These are phyloP conservation scores for Schizothorax lantsangensis DNA, from an alignment of 2,797 vertebrate genomes.

Conservation along the genomic window DNA sequence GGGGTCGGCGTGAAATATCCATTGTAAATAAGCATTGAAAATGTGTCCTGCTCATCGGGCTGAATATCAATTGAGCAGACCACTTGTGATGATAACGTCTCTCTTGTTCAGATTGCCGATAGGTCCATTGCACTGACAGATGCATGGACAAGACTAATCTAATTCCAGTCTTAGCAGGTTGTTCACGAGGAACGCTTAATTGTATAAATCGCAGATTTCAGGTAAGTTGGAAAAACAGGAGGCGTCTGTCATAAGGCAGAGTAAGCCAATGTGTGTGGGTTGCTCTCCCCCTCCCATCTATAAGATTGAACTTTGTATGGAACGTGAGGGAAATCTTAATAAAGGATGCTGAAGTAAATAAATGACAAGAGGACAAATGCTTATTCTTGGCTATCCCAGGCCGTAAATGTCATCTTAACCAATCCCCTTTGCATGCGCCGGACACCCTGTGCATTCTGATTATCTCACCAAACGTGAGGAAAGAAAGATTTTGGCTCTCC, in stretches of 20 bases:
- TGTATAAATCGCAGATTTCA: conserved; percentile 46
- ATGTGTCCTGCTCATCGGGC: conserved; percentile 19
- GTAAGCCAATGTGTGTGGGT: conserved; percentile 66
- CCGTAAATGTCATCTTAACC: conserved; percentile 31
- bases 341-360: conserved; percentile 63
- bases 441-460: conserved; percentile 41
- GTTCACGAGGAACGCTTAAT: neutral
- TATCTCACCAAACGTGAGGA: conserved; percentile 28
- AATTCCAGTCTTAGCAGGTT: neutral
- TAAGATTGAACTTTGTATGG: conserved; percentile 80
- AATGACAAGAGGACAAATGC: conserved; percentile 72
- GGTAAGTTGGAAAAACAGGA: conserved; percentile 40
- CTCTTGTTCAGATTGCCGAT: conserved; percentile 25
- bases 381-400: conserved; percentile 54
- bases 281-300: conserved; percentile 59
- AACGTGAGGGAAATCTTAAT: conserved; percentile 84
- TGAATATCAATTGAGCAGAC: conserved; percentile 54
- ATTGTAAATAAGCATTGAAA: conserved; percentile 22
- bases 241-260: conserved; percentile 49
- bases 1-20: conserved; percentile 5
- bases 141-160: conserved; percentile 20
- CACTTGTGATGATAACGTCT: conserved; percentile 45
- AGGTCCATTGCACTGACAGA: conserved; percentile 25
- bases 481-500: conserved; percentile 27
- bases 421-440: neutral